These are phyloP conservation scores for Camponotus fellah DNA, from an alignment of 2,888 invertebrate genomes.

Conservation along the genomic window DNA sequence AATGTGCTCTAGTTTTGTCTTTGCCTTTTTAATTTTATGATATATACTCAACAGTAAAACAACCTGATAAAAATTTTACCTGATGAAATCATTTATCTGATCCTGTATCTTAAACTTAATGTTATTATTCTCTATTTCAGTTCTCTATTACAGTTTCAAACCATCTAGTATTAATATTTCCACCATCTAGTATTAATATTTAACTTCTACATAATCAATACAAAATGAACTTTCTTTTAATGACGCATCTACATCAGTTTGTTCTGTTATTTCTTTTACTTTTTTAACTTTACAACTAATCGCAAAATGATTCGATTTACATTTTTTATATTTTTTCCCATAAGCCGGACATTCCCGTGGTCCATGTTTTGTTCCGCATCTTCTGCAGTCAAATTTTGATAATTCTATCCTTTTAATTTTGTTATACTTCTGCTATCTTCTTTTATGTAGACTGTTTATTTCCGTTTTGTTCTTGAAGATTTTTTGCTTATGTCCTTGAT, in stretches of 20 bases:
- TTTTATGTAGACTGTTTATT: background rate
- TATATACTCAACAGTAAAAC: background rate
- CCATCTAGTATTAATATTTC: background rate
- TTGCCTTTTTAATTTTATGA: background rate
- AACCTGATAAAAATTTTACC: too few relatives aligned
- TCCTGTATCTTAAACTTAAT: background rate
- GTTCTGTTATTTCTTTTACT: background rate
- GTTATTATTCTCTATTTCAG: background rate
- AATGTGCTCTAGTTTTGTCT: background rate
- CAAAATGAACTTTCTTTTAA: constrained; percentile 4
- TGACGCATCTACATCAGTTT: background rate
- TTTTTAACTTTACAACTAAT: constrained; percentile 1
- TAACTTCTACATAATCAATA: background rate
- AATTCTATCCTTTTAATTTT: background rate
- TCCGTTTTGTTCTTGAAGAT: background rate
- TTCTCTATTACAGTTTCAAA: background rate
- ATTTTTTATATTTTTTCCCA: constrained; percentile 18
- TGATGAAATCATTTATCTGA: background rate
- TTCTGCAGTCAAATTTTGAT: background rate
- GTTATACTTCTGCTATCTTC: background rate
- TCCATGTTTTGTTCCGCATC: background rate
- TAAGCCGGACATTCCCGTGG: background rate
- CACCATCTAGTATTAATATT: background rate
- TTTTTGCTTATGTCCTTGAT: background rate
- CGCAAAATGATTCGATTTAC: constrained; percentile 17